phyloP scores from a whole-genome alignment of 2,113 vertebrate species.

The Climacteris rufus region DNA sequence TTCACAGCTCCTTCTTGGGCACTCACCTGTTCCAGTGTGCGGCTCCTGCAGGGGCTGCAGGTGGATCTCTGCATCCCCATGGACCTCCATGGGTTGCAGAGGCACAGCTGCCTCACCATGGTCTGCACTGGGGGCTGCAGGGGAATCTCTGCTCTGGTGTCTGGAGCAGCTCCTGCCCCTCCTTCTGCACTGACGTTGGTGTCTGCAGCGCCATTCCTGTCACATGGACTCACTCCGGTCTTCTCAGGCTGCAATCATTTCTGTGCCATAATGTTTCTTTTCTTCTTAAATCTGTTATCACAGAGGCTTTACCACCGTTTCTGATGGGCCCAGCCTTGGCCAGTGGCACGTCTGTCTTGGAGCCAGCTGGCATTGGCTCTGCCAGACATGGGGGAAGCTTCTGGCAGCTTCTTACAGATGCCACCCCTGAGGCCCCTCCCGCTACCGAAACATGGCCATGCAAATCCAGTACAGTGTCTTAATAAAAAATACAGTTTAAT shows the following conservation, averaged over 20 bases:
- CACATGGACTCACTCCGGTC: fast-evolving
- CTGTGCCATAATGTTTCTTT: neutral
- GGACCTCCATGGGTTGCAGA: neutral
- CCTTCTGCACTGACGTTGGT: neutral
- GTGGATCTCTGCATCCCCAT: neutral
- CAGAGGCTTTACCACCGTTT: neutral
- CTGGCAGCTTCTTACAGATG: neutral
- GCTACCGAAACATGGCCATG: neutral
- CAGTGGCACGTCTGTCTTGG: neutral
- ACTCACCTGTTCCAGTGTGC: neutral
- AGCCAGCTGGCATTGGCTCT: neutral
- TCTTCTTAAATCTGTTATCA: neutral
- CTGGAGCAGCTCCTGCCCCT: neutral
- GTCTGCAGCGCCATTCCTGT: neutral
- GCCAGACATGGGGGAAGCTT: neutral
- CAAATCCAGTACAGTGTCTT: neutral
- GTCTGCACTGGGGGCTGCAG: neutral
- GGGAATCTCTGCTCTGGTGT: neutral
- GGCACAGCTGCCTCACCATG: neutral
- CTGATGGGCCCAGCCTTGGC: neutral
- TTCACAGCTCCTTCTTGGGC: neutral
- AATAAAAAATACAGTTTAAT: neutral
- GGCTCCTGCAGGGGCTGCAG: neutral
- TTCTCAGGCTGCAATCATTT: neutral
- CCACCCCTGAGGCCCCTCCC: neutral